A percentile compares a stretch with the other conserved stretches of the same genome.
phyloP scores from a whole-genome alignment of 2,888 invertebrate genomes.

The Rhodophaea formosa region DNA sequence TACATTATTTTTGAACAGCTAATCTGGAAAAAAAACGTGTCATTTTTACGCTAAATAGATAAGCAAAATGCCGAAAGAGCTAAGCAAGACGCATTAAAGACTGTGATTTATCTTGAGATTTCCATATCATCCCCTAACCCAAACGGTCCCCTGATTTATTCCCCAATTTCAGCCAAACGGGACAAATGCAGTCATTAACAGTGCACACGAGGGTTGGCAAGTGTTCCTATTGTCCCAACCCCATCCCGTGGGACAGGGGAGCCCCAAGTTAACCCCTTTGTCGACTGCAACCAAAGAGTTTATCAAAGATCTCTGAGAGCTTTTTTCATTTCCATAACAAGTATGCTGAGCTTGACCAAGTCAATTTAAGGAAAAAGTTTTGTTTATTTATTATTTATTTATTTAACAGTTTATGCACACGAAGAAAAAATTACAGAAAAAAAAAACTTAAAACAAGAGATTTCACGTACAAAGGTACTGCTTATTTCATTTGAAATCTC shows the following conservation, averaged over 20 bases:
- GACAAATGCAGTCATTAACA: slow-evolving; percentile 37
- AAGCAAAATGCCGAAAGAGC: no score
- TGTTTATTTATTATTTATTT: no score
- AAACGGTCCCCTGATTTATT: slow-evolving; percentile 24
- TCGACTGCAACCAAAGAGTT: neutral
- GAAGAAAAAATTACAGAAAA: no score
- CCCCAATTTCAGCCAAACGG: slow-evolving; percentile 24
- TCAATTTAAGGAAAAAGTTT: slow-evolving; percentile 24
- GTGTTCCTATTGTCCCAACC: slow-evolving; percentile 35
- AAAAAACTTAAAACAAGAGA: no score
- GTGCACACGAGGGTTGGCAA: slow-evolving; percentile 28
- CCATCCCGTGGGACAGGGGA: slow-evolving; percentile 42
- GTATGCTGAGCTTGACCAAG: slow-evolving; percentile 16
- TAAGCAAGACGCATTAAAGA: neutral
- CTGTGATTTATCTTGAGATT: neutral
- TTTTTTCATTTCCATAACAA: slow-evolving; percentile 22
- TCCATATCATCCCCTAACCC: neutral
- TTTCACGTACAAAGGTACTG: no score
- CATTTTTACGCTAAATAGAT: no score
- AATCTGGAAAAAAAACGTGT: no score
- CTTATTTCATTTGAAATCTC: no score
- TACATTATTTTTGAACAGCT: no score
- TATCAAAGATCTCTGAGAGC: slow-evolving; percentile 9
- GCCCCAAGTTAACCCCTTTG: slow-evolving; percentile 9
- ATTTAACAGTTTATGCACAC: no score